A percentile compares a stretch with the other conserved stretches of the same genome.
Evolutionary conservation across 2,113 vertebrate species (phyloP).

Genomic region (Pardalotus punctatus): DNA sequence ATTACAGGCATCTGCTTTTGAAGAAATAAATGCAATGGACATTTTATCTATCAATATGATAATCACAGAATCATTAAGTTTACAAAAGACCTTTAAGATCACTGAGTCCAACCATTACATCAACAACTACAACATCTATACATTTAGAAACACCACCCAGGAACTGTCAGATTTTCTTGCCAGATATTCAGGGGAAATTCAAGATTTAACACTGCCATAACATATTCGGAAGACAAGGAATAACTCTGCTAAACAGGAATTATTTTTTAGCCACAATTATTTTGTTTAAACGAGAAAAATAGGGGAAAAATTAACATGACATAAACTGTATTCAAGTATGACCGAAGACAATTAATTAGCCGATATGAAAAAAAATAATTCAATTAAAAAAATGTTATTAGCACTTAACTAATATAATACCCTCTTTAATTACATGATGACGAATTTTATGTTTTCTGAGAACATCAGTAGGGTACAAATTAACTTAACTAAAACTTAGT

Average conservation of each 20-base stretch:
- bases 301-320: neutral
- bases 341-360: neutral
- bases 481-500: neutral
- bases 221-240: neutral
- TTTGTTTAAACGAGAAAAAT: neutral
- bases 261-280: neutral
- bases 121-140: neutral
- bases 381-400: neutral
- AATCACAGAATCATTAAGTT: neutral
- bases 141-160: neutral
- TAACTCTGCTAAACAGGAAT: neutral
- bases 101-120: neutral
- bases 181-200: neutral
- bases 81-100: neutral
- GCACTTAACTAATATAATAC: neutral
- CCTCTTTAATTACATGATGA: neutral
- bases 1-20: neutral
- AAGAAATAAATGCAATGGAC: neutral
- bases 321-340: neutral
- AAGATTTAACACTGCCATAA: neutral
- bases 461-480: neutral
- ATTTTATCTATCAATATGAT: neutral
- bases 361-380: neutral
- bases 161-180: neutral
- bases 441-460: neutral